Percentiles rank a stretch among this genome's conserved stretches.
Evolutionary conservation across 2,797 vertebrate genomes (phyloP).

Genomic region (Onychomys arenicola): DNA sequence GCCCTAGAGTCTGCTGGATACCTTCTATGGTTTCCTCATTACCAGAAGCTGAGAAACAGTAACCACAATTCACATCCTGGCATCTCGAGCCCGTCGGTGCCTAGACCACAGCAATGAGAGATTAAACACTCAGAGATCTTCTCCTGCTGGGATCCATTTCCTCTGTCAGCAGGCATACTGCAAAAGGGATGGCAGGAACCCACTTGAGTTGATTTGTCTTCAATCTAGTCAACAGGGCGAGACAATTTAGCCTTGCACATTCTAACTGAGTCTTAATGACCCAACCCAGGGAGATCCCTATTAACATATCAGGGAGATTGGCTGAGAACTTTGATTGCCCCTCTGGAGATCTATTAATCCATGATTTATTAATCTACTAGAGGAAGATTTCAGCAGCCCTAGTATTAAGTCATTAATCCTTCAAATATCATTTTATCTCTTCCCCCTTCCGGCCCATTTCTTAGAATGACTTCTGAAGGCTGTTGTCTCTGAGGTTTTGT

Average conservation of each 20-base stretch:
- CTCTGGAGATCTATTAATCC: slow-evolving; percentile 62
- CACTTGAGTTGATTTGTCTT: slow-evolving; percentile 67
- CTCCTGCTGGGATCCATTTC: slow-evolving; percentile 63
- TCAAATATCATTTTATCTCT: background rate
- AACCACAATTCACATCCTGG: background rate
- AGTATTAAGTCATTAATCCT: slow-evolving; percentile 28
- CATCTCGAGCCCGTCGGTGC: background rate
- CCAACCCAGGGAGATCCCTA: slow-evolving; percentile 45
- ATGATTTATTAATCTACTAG: slow-evolving; percentile 71
- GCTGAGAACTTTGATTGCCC: slow-evolving; percentile 62
- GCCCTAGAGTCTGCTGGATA: background rate
- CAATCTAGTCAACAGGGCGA: slow-evolving; percentile 38
- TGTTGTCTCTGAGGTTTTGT: background rate
- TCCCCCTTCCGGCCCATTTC: background rate
- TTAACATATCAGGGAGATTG: slow-evolving; percentile 49
- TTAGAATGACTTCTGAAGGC: background rate
- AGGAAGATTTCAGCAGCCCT: slow-evolving; percentile 43
- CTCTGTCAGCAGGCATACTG: slow-evolving; percentile 27
- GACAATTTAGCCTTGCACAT: slow-evolving; percentile 39
- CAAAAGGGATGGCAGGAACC: slow-evolving; percentile 7
- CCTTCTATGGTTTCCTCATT: background rate
- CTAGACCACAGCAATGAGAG: background rate
- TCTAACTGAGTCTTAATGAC: slow-evolving; percentile 69
- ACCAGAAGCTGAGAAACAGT: slow-evolving; percentile 23
- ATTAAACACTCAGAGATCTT: slow-evolving; percentile 9